A percentile compares a stretch with the other conserved stretches of the same genome.
phyloP scores from a whole-genome alignment of 2,797 vertebrate genomes.

The Ispidina picta region DNA sequence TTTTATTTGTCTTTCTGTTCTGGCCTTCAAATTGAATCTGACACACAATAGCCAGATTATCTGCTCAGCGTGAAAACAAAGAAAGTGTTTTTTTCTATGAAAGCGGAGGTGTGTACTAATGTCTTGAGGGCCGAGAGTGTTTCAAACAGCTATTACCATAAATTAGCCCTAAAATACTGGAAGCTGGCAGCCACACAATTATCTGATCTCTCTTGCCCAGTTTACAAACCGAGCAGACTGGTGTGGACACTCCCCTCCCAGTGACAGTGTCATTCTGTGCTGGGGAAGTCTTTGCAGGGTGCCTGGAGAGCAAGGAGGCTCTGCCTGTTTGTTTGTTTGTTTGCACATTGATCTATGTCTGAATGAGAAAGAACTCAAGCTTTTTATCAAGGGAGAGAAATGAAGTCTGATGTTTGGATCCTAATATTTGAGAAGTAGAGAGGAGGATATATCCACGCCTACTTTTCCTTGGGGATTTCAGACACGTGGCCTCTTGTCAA shows the following conservation, averaged over 20 bases:
- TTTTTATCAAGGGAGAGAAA: not conserved
- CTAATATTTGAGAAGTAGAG: not conserved
- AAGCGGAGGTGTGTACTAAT: not conserved
- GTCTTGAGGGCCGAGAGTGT: slow-evolving; percentile 8
- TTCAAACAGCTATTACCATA: slow-evolving; percentile 27
- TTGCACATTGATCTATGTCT: not conserved
- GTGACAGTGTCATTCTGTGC: not conserved
- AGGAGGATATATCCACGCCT: not conserved
- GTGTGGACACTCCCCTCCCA: not conserved
- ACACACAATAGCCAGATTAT: slow-evolving; percentile 55
- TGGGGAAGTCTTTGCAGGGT: not conserved
- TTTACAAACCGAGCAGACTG: not conserved
- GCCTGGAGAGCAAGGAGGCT: fast-evolving
- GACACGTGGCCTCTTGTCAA: not conserved
- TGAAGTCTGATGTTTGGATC: not conserved
- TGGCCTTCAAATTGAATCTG: slow-evolving; percentile 31
- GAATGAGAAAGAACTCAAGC: not conserved
- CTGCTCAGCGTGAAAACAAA: slow-evolving; percentile 53
- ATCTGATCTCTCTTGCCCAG: not conserved
- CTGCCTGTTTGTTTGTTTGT: not conserved
- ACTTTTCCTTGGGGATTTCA: not conserved
- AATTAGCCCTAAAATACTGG: slow-evolving; percentile 16
- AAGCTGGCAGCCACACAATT: not conserved
- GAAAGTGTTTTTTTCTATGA: not conserved
- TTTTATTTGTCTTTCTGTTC: slow-evolving; percentile 40